A percentile compares a stretch with the other conserved stretches of the same genome.
Evolutionary conservation across 1,140 invertebrate species (phyloP).

Genomic region (Probaryconus sp.): DNA sequence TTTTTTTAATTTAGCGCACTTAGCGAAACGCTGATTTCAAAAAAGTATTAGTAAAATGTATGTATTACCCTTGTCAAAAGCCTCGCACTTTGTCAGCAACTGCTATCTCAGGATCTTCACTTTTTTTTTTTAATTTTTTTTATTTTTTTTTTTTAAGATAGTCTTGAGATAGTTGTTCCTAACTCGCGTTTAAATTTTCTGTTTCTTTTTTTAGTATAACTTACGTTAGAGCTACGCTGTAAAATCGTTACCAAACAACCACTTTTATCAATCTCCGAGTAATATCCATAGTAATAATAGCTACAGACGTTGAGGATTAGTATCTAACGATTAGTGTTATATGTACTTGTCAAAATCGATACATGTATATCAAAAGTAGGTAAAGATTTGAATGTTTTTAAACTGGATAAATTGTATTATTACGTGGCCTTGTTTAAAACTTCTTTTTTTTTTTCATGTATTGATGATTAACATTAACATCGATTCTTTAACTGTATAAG

Average conservation of each 20-base stretch:
- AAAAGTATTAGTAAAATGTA: conserved; percentile 41
- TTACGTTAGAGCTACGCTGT: conserved; percentile 19
- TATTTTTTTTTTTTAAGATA: conserved; percentile 19
- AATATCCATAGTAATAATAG: conserved; percentile 17
- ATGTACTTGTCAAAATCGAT: conserved; percentile 38
- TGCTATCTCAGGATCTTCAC: conserved; percentile 56
- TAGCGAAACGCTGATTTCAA: conserved; percentile 20
- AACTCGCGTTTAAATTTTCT: conserved; percentile 13
- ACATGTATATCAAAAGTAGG: conserved; percentile 54
- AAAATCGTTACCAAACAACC: conserved; percentile 41
- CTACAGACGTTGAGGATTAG: conserved; percentile 26
- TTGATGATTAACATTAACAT: conserved; percentile 26
- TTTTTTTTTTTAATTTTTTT: no score
- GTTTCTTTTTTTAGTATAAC: conserved; percentile 21
- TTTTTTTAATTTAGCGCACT: neutral
- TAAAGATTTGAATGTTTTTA: conserved; percentile 36
- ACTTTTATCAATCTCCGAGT: conserved; percentile 29
- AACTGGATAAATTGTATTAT: conserved; percentile 72
- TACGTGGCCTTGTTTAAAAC: conserved; percentile 34
- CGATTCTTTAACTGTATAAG: conserved; percentile 17
- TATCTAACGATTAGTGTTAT: conserved; percentile 28
- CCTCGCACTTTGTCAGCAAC: conserved; percentile 32
- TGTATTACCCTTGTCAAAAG: conserved; percentile 22
- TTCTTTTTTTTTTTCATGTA: conserved; percentile 28
- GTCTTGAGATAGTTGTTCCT: conserved; percentile 59